Evolutionary conservation across 1,140 invertebrate species (phyloP).

Genomic region (Magallana ariakensis): DNA sequence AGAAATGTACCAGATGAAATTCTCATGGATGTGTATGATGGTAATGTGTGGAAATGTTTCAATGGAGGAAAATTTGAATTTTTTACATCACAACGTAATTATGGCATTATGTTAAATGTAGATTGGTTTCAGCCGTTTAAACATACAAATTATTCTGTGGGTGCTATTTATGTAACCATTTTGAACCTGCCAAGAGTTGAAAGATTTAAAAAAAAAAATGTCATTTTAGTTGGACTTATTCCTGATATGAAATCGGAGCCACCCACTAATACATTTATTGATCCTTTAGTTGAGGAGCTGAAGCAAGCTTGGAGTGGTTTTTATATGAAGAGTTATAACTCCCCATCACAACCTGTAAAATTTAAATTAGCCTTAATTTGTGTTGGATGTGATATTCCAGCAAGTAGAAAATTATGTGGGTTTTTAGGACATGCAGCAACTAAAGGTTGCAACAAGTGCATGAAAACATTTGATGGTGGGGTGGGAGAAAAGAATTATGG

Average conservation of each 20-base stretch:
- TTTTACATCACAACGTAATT: slow-evolving; percentile 4
- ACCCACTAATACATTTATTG: slow-evolving; percentile 49
- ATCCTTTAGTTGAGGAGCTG: slow-evolving; percentile 54
- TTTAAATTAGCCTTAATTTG: slow-evolving; percentile 57
- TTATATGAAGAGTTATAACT: slow-evolving; percentile 17
- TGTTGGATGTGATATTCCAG: slow-evolving; percentile 60
- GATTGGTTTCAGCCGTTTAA: slow-evolving; percentile 34
- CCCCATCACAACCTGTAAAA: background rate
- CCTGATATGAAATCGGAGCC: slow-evolving; percentile 58
- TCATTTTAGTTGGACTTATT: slow-evolving; percentile 51
- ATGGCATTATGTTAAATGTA: slow-evolving; percentile 39
- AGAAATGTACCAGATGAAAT: slow-evolving; percentile 23
- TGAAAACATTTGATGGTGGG: slow-evolving; percentile 41
- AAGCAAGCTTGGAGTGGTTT: slow-evolving; percentile 48
- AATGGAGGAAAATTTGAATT: slow-evolving; percentile 26
- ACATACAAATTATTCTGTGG: slow-evolving; percentile 28
- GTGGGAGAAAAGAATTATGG: slow-evolving; percentile 50
- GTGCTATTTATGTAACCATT: slow-evolving; percentile 29
- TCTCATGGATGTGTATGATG: slow-evolving; percentile 14
- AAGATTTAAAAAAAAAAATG: slow-evolving; percentile 45
- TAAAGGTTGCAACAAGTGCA: slow-evolving; percentile 56
- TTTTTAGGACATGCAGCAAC: slow-evolving; percentile 54
- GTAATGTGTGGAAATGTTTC: slow-evolving; percentile 22
- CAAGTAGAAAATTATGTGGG: slow-evolving; percentile 58
- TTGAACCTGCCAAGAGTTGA: slow-evolving; percentile 38